phyloP scores from a whole-genome alignment of 2,888 invertebrate species.

The Drosophila tanythrix region DNA sequence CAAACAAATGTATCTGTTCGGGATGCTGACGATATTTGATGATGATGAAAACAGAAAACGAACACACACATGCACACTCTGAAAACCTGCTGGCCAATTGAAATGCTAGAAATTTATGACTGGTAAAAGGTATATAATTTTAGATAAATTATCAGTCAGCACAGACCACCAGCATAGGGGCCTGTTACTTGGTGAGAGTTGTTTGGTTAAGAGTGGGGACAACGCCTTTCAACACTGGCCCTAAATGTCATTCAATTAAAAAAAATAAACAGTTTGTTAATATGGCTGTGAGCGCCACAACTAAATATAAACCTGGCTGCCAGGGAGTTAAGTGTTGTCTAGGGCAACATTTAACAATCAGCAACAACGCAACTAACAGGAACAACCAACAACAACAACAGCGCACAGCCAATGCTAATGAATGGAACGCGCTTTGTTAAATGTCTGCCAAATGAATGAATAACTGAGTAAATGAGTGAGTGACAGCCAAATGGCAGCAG shows the following conservation, averaged over 20 bases:
- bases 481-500: conserved; percentile 73
- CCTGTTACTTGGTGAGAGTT: conserved; percentile 13
- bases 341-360: conserved; percentile 25
- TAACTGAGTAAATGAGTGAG: conserved; percentile 64
- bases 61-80: conserved; percentile 35
- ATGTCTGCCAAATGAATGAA: conserved; percentile 63
- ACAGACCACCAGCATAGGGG: conserved; percentile 57
- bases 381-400: conserved; percentile 24
- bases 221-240: conserved; percentile 22
- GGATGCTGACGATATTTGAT: conserved; percentile 57
- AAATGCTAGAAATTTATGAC: conserved; percentile 71
- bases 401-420: conserved; percentile 65
- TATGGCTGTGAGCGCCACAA: conserved; percentile 26
- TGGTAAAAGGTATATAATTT: conserved; percentile 38
- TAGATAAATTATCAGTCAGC: conserved; percentile 55
- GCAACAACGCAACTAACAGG: conserved; percentile 23
- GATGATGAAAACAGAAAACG: conserved; percentile 62
- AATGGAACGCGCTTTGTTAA: conserved; percentile 74
- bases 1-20: conserved; percentile 19
- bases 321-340: conserved; percentile 48
- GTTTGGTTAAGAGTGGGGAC: conserved; percentile 1
- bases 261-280: conserved; percentile 56
- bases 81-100: conserved; percentile 70
- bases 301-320: conserved; percentile 48
- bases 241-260: conserved; percentile 63